Conservation (phyloP, 2,888 invertebrate species). For the Leptopterna dolabrata region DNA sequence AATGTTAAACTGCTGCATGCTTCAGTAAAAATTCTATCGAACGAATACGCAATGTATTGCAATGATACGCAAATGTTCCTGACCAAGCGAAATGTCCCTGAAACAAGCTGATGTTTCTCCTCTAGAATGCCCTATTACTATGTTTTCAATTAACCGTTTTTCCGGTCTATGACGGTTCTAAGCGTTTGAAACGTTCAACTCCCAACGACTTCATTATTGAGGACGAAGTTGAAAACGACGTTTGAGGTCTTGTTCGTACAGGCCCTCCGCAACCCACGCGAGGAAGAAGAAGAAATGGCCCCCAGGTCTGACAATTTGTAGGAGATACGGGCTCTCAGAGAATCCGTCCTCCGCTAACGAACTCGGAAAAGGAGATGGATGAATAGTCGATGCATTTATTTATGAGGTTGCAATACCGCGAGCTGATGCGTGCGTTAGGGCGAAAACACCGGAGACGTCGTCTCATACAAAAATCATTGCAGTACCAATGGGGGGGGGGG, state of each 20-base stretch:
- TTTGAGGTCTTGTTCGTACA: background rate
- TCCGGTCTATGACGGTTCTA: background rate
- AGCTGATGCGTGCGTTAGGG: background rate
- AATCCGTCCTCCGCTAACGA: background rate
- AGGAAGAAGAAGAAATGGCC: background rate
- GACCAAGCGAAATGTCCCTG: too few species aligned
- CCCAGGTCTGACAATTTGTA: background rate
- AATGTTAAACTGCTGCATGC: too few species aligned
- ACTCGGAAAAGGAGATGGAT: conserved; percentile 16
- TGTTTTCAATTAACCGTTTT: too few species aligned
- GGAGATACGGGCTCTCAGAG: background rate
- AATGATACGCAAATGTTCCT: too few species aligned
- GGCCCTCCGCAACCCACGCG: background rate
- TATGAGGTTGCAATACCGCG: conserved; percentile 5
- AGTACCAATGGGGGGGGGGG: background rate
- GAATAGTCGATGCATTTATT: conserved; percentile 27
- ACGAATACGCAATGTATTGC: too few species aligned
- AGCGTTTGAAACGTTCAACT: background rate
- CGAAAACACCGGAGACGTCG: background rate
- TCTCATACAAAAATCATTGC: background rate
- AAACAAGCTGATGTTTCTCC: too few species aligned
- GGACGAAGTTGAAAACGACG: background rate
- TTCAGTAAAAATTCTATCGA: too few species aligned
- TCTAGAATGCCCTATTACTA: too few species aligned
- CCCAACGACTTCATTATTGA: background rate